Evolutionary conservation across 2,888 invertebrate species (phyloP).

Genomic region (Griposia aprilina): DNA sequence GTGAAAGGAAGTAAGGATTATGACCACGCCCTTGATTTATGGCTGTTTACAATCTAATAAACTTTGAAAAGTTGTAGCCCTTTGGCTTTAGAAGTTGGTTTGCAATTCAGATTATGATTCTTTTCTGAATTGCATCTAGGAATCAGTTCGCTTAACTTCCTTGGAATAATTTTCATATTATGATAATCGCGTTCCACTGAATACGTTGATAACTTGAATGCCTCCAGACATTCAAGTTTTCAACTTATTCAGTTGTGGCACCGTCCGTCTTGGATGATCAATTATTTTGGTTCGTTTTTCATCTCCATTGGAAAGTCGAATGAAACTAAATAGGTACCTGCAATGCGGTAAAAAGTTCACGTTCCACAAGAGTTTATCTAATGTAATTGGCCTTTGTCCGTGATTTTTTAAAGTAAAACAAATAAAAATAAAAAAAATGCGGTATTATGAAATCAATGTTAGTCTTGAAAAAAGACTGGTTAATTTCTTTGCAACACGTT

Average conservation of each 20-base stretch:
- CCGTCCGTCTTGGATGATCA: conserved; percentile 12
- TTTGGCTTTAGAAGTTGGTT: neutral
- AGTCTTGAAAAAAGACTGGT: neutral
- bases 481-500: neutral
- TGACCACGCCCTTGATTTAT: neutral
- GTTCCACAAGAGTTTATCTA: neutral
- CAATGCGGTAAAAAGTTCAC: neutral
- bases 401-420: neutral
- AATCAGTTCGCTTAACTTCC: conserved; percentile 8
- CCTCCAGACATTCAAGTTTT: neutral
- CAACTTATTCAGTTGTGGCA: neutral
- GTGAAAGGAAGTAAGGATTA: neutral
- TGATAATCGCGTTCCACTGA: conserved; percentile 9
- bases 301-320: neutral
- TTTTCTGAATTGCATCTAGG: conserved; percentile 12
- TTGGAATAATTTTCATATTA: conserved; percentile 29
- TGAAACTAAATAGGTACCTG: neutral
- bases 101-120: neutral
- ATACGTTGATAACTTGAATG: conserved; percentile 29
- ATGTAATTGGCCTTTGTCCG: neutral
- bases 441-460: neutral
- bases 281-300: neutral
- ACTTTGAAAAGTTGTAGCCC: neutral
- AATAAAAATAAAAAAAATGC: too few relatives aligned
- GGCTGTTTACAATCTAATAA: neutral